Percentiles rank a stretch among this genome's conserved stretches.
phyloP scores from a whole-genome alignment of 2,797 vertebrate species.

The Cyprinodon diabolis region DNA sequence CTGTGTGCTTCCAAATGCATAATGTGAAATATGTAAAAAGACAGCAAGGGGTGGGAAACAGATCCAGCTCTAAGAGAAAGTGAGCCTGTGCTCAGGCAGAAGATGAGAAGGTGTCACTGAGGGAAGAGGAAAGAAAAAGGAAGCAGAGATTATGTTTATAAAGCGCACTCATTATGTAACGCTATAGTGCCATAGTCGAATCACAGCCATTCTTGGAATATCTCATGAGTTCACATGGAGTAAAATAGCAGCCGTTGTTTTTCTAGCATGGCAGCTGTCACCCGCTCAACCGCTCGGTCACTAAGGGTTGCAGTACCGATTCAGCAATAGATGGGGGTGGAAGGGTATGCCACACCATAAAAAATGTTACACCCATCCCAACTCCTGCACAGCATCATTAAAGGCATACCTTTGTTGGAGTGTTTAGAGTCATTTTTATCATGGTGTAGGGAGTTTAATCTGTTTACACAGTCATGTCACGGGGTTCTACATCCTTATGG shows the following conservation, averaged over 20 bases:
- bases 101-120: conserved; percentile 45
- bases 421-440: too few relatives aligned
- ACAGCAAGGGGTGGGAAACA: conserved; percentile 5
- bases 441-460: too few relatives aligned
- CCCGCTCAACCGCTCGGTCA: conserved; percentile 32
- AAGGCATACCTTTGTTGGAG: conserved; percentile 32
- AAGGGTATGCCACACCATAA: conserved; percentile 56
- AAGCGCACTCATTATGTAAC: conserved; percentile 74
- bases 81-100: conserved; percentile 6
- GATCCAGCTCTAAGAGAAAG: conserved; percentile 12
- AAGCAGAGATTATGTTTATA: conserved; percentile 67
- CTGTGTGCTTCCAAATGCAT: conserved; percentile 29
- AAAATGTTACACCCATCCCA: conserved; percentile 54
- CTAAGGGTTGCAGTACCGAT: conserved; percentile 54
- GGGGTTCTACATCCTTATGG: too few relatives aligned
- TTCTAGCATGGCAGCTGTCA: conserved; percentile 76
- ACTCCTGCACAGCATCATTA: conserved; percentile 24
- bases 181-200: conserved; percentile 65
- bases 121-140: conserved; percentile 57
- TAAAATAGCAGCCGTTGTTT: conserved; percentile 62
- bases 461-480: too few relatives aligned
- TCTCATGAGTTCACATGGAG: conserved; percentile 44
- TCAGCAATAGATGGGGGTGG: conserved; percentile 54
- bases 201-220: conserved; percentile 72
- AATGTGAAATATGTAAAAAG: conserved; percentile 35